Evolutionary conservation across 2,888 invertebrate species (phyloP).

Genomic region (Leptinotarsa haldemani): DNA sequence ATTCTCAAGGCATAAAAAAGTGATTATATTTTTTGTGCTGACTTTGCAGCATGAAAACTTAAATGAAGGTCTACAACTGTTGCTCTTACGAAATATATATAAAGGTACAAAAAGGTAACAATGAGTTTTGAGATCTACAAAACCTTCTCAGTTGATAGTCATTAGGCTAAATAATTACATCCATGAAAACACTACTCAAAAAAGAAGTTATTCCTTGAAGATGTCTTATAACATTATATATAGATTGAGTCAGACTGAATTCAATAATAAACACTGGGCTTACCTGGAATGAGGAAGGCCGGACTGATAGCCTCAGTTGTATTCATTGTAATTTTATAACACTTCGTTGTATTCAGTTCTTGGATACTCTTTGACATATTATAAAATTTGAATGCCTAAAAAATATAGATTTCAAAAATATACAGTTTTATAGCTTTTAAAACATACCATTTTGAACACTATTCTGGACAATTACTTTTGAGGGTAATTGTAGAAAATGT

Average conservation of each 20-base stretch:
- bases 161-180: too few relatives aligned
- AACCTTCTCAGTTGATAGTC: too few relatives aligned
- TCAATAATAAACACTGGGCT: constrained; percentile 41
- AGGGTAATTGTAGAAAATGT: too few relatives aligned
- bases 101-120: too few relatives aligned
- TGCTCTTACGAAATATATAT: too few relatives aligned
- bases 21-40: too few relatives aligned
- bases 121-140: too few relatives aligned
- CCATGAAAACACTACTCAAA: too few relatives aligned
- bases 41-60: too few relatives aligned
- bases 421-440: constrained; percentile 10
- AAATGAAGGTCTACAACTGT: too few relatives aligned
- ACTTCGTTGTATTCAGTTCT: constrained; percentile 72
- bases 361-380: constrained; percentile 73
- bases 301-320: constrained; percentile 82
- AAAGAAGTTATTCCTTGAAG: too few relatives aligned
- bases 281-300: constrained; percentile 82
- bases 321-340: constrained; percentile 80
- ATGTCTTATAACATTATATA: neutral
- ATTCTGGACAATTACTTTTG: neutral
- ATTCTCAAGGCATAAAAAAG: too few relatives aligned
- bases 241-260: neutral
- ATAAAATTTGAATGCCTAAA: constrained; percentile 62
- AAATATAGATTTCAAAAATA: neutral
- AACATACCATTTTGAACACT: neutral